These are phyloP conservation scores for Galerucella pusilla DNA, from an alignment of 2,888 invertebrate species.

Conservation along the genomic window DNA sequence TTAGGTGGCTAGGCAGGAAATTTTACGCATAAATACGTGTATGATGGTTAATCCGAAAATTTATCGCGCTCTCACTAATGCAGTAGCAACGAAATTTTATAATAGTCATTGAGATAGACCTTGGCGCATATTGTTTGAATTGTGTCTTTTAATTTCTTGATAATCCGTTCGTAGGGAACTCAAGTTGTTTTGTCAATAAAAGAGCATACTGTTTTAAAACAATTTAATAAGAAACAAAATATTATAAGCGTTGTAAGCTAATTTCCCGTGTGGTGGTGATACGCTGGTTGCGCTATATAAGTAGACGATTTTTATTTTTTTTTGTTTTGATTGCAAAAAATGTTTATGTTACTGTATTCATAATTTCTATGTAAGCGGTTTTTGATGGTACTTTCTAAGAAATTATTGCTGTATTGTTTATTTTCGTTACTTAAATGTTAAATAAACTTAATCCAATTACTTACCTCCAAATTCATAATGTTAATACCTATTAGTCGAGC, in stretches of 20 bases:
- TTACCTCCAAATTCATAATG: constrained; percentile 5
- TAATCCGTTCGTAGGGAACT: constrained; percentile 11
- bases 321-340: constrained; percentile 19
- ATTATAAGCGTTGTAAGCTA: constrained; percentile 19
- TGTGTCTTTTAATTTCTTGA: constrained; percentile 26
- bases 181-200: constrained; percentile 33
- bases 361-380: constrained; percentile 11
- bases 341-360: constrained; percentile 12
- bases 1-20: constrained; percentile 42
- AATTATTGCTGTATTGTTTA: constrained; percentile 1
- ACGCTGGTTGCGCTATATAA: constrained; percentile 17
- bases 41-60: constrained; percentile 17
- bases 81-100: constrained; percentile 17
- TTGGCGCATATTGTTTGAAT: constrained; percentile 31
- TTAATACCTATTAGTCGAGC: too few relatives aligned
- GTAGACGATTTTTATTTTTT: constrained; percentile 3
- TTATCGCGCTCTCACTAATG: constrained; percentile 23
- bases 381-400: background rate
- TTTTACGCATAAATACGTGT: constrained; percentile 24
- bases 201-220: constrained; percentile 15
- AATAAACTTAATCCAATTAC: background rate
- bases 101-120: constrained; percentile 21
- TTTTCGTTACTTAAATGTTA: constrained; percentile 6
- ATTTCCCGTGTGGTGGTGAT: constrained; percentile 11
- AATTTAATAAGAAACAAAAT: constrained; percentile 27